Evolutionary conservation across 2,113 vertebrate genomes (phyloP), one percentile per base, ranked within the genome.

Genomic region (Pimephales promelas): DNA sequence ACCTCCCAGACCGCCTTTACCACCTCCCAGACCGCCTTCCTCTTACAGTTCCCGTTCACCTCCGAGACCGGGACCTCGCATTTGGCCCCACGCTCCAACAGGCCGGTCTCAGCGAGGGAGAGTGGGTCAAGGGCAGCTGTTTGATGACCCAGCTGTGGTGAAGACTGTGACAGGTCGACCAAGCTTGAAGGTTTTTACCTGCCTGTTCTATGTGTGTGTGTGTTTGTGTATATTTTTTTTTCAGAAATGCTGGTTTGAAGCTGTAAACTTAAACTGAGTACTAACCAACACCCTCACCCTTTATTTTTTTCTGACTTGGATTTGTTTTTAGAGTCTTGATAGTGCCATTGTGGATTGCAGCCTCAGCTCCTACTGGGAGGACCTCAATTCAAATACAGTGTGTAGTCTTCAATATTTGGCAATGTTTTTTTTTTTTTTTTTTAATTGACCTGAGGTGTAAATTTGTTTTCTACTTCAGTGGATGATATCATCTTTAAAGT

Each of bases 101-200:
- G 79, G 84, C 24, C 89, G 89, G 47, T 84, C 84, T 1, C 81
- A 61, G 28, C 89, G 90, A 79, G 87, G 89, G n/a, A 84, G 87
- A n/a, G 76, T 57, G 10, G 68, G 79, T 52, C 84, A 85, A 80
- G 94, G 76, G 5, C 92, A 90, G 79, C 89, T 95, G 61, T 90
- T 97, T 81, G 92, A 95, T 70, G 96, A 97, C 86, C 96, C 96
- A 0, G 95, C 96, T 0, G 95, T 97, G 88, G 93, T 98, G 87
- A 94, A 89, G 81, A 95, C 91, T 0, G 92, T 97, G 57, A 93
- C 94, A 75, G 94, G 94, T 9, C 91, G 93, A 7, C 93, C 92
- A n/a, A 94, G 93, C 0, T 56, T 92, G 16, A 96, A 97, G 96
- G 96, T 96, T 87, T n/a, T n/a, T 90, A 0, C 1, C 13, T 24